phyloP scores from a whole-genome alignment of 2,888 invertebrate species.

The Andrena praecox region DNA sequence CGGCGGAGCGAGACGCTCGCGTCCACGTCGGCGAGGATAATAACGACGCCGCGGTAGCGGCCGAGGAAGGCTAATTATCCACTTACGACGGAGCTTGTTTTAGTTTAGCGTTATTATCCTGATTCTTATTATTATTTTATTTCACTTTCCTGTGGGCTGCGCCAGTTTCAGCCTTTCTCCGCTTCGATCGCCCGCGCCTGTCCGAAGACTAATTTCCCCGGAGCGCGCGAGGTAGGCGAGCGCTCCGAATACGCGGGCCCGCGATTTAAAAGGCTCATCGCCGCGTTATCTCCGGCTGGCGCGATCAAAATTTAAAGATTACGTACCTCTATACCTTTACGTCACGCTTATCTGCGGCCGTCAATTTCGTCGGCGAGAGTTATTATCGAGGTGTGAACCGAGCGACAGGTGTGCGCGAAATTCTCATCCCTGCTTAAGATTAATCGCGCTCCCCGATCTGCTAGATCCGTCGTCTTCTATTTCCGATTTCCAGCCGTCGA shows the following conservation, averaged over 20 bases:
- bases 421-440: slow-evolving; percentile 48
- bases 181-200: neutral
- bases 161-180: neutral
- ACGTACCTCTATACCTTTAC: neutral
- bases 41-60: slow-evolving; percentile 72
- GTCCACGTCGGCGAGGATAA: slow-evolving; percentile 65
- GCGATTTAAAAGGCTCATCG: too few relatives aligned
- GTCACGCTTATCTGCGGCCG: neutral
- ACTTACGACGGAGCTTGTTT: slow-evolving; percentile 73
- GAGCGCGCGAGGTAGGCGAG: too few relatives aligned
- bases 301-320: neutral
- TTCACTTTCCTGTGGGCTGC: neutral
- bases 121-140: slow-evolving; percentile 4
- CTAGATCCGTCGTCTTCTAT: too few relatives aligned
- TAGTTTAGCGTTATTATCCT: slow-evolving; percentile 64
- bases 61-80: slow-evolving; percentile 78
- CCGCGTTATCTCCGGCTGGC: too few relatives aligned
- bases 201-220: too few relatives aligned
- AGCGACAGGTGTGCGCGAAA: slow-evolving; percentile 57
- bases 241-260: too few relatives aligned
- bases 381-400: slow-evolving; percentile 40
- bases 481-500: too few relatives aligned
- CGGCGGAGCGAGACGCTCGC: slow-evolving; percentile 27
- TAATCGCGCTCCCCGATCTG: slow-evolving; percentile 4
- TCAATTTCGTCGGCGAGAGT: neutral